phyloP scores from a whole-genome alignment of 2,888 invertebrate species.

The Netelia virgata region DNA sequence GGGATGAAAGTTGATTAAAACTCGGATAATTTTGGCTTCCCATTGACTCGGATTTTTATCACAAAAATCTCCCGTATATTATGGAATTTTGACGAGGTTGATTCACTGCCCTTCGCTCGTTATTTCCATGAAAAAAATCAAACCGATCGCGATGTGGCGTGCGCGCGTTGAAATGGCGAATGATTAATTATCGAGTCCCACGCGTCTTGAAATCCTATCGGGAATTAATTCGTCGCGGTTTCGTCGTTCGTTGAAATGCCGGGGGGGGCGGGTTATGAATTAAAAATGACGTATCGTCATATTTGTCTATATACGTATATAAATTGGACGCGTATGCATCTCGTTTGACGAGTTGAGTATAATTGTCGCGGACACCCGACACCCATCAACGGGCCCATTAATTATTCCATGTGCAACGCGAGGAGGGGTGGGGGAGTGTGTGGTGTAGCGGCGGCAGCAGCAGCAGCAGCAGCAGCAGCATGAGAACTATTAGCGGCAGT shows the following conservation, averaged over 20 bases:
- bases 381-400: constrained; percentile 60
- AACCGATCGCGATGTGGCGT: no score
- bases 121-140: no score
- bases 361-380: constrained; percentile 62
- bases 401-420: constrained; percentile 56
- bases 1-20: constrained; percentile 23
- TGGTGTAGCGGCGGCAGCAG: no score
- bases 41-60: not conserved
- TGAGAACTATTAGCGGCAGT: constrained; percentile 46
- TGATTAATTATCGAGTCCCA: constrained; percentile 16
- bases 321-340: constrained; percentile 18
- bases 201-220: constrained; percentile 33
- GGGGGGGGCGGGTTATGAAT: not conserved
- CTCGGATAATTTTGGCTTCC: not conserved
- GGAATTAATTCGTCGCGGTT: constrained; percentile 51
- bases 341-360: constrained; percentile 56
- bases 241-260: constrained; percentile 18
- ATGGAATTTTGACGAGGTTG: no score
- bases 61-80: constrained; percentile 4
- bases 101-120: no score
- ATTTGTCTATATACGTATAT: not conserved
- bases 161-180: not conserved
- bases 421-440: not conserved
- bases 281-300: constrained; percentile 44
- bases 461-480: not conserved